These are phyloP conservation scores for Meloidogyne hapla DNA, from an alignment of 1,140 invertebrate genomes.

Conservation along the genomic window DNA sequence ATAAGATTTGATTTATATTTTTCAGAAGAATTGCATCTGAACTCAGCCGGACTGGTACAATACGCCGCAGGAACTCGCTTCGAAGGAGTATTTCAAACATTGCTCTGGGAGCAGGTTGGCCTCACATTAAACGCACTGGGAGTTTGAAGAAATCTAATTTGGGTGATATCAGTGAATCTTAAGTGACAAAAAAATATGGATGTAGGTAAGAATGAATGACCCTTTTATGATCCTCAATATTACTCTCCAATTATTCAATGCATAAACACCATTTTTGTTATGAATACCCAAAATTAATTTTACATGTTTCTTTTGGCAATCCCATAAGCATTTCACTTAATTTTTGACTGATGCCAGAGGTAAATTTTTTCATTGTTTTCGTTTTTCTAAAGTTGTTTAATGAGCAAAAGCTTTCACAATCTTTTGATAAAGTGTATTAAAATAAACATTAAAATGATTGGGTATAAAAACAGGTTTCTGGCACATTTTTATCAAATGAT, in stretches of 20 bases:
- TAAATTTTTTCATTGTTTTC: not conserved
- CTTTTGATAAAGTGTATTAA: not conserved
- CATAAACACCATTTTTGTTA: too few species aligned
- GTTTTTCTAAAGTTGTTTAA: not conserved
- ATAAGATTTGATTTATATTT: not conserved
- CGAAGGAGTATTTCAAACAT: conserved; percentile 17
- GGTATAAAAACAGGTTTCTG: not conserved
- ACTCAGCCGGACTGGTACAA: conserved; percentile 15
- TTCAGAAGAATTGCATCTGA: conserved; percentile 19
- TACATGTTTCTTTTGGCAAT: not conserved
- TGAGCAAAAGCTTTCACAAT: not conserved
- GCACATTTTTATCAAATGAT: conserved; percentile 2
- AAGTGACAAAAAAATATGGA: not conserved
- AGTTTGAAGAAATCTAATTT: conserved; percentile 13
- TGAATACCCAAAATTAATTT: not conserved
- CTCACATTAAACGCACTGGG: not conserved
- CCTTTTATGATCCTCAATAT: too few species aligned
- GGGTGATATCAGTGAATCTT: conserved; percentile 20
- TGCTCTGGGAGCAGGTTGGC: not conserved
- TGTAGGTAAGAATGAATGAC: too few species aligned
- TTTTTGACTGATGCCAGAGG: not conserved
- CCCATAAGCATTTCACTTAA: not conserved
- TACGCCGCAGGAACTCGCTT: conserved; percentile 13
- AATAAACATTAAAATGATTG: not conserved
- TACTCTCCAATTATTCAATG: too few species aligned